Conservation (phyloP, 37 sponge, comb jelly and placozoan species). For the Spongilla lacustris region DNA sequence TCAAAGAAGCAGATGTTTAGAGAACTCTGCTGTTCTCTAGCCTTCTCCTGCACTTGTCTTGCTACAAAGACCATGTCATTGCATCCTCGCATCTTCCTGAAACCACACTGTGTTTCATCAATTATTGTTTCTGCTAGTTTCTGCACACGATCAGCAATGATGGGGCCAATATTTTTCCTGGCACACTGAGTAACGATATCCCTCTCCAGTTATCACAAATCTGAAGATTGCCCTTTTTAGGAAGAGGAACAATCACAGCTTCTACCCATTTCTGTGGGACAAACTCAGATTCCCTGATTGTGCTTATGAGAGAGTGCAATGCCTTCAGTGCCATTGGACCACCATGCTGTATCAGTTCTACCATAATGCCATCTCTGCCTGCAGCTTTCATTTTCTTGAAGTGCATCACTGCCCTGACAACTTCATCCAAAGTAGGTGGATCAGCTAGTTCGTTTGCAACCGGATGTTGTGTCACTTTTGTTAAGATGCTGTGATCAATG, state of each 20-base stretch:
- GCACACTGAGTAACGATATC: slow-evolving; percentile 36
- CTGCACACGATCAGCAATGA: slow-evolving; percentile 1
- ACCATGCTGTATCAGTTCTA: background rate
- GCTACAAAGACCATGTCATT: slow-evolving; percentile 31
- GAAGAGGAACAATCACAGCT: slow-evolving; percentile 34
- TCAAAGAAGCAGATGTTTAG: slow-evolving; percentile 11
- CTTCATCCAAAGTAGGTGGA: no score
- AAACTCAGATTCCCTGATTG: slow-evolving; percentile 25
- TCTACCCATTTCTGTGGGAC: slow-evolving; percentile 41
- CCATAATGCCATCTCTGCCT: background rate
- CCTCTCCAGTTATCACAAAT: slow-evolving; percentile 52
- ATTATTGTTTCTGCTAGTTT: background rate
- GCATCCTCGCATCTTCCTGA: slow-evolving; percentile 29
- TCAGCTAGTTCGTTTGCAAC: no score
- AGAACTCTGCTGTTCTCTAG: slow-evolving; percentile 22
- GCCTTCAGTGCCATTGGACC: no score
- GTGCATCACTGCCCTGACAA: no score
- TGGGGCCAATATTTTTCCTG: slow-evolving; percentile 22
- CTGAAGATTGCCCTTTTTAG: slow-evolving; percentile 33
- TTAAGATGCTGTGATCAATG: no score
- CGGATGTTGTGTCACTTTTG: no score
- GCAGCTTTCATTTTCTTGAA: slow-evolving; percentile 2
- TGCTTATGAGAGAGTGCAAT: no score
- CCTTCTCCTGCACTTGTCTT: slow-evolving; percentile 44
- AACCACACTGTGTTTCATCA: slow-evolving; percentile 42